These are phyloP conservation scores for Catalaphyllia jardinei DNA, from an alignment of 64 coral and sea anemone species.

Conservation along the genomic window DNA sequence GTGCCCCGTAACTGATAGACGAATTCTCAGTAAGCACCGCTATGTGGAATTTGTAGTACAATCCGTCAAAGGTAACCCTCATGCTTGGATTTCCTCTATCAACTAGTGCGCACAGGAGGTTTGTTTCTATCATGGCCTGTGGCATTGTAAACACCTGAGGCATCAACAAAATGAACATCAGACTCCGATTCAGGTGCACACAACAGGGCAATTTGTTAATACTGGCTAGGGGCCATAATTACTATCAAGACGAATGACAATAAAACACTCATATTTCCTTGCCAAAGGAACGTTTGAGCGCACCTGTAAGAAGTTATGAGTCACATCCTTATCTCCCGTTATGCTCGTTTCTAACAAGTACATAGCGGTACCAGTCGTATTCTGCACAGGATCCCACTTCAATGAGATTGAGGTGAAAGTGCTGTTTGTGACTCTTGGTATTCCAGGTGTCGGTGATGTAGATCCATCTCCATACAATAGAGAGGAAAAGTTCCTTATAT, in stretches of 20 bases:
- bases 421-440: not conserved
- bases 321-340: not conserved
- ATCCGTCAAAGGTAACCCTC: not conserved
- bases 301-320: not conserved
- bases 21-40: constrained; percentile 19
- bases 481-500: not conserved
- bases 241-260: no score
- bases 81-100: not conserved
- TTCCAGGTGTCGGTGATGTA: not conserved
- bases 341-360: constrained; percentile 26
- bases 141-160: constrained; percentile 8
- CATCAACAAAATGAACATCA: not conserved
- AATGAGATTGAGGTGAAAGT: not conserved
- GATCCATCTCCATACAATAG: not conserved
- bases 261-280: not conserved
- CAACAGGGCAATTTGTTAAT: no score
- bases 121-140: not conserved
- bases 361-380: constrained; percentile 27
- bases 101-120: not conserved
- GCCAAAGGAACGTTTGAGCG: not conserved
- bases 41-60: not conserved
- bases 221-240: no score
- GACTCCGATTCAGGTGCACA: no score
- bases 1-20: constrained; percentile 15
- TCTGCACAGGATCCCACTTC: constrained; percentile 27